Evolutionary conservation across 2,888 invertebrate species (phyloP).

Genomic region (Drosophila neoperkinsi): DNA sequence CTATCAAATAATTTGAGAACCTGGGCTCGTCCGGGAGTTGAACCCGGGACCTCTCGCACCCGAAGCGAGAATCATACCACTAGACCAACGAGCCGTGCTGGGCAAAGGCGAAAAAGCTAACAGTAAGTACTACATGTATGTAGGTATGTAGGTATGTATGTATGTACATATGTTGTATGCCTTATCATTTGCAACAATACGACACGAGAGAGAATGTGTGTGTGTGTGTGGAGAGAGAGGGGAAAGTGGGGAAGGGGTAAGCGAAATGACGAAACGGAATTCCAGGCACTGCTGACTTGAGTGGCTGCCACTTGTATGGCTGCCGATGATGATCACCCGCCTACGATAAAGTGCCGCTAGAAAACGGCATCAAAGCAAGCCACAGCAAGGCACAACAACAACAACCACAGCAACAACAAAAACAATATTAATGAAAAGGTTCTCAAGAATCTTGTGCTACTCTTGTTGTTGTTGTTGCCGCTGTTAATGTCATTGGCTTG

Average conservation of each 20-base stretch:
- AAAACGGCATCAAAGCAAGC: slow-evolving; percentile 23
- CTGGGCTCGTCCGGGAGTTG: slow-evolving; percentile 82
- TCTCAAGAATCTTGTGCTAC: slow-evolving; percentile 35
- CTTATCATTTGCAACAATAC: background rate
- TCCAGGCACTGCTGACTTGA: slow-evolving; percentile 14
- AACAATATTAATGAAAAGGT: slow-evolving; percentile 17
- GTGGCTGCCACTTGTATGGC: slow-evolving; percentile 34
- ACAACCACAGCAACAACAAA: background rate
- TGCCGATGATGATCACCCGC: slow-evolving; percentile 47
- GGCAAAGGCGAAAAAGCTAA: accelerated
- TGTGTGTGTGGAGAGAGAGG: background rate
- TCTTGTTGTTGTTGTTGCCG: slow-evolving; percentile 9
- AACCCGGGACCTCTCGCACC: slow-evolving; percentile 83
- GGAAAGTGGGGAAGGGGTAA: background rate
- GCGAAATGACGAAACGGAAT: slow-evolving; percentile 27
- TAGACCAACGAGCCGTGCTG: slow-evolving; percentile 79
- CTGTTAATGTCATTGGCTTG: slow-evolving; percentile 56
- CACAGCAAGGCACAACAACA: slow-evolving; percentile 38
- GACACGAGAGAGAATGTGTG: background rate
- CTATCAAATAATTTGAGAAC: background rate
- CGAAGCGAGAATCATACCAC: slow-evolving; percentile 83
- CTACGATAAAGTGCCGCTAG: slow-evolving; percentile 65
- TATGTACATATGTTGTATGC: background rate
- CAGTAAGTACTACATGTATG: background rate
- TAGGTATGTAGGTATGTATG: background rate